phyloP scores from a whole-genome alignment of 2,113 vertebrate species.

The Condylura cristata region DNA sequence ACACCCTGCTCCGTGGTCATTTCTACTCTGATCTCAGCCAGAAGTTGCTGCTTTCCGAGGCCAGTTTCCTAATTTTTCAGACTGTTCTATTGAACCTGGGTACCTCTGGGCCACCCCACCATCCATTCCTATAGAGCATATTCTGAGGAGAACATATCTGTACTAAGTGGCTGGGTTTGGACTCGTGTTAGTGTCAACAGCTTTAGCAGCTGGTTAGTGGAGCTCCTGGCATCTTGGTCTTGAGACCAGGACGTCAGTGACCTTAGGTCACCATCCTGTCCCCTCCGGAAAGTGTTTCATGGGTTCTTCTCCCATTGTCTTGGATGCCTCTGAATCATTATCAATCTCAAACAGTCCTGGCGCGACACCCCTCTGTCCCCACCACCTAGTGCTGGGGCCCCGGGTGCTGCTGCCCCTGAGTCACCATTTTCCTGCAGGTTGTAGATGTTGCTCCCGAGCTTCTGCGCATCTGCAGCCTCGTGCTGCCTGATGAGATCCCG shows the following conservation, averaged over 20 bases:
- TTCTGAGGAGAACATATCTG: neutral
- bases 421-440: conserved; percentile 61
- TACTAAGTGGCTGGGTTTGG: neutral
- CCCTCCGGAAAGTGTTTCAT: neutral
- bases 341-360: neutral
- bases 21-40: neutral
- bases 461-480: conserved; percentile 70
- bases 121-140: neutral
- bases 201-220: neutral
- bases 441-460: conserved; percentile 76
- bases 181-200: neutral
- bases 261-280: neutral
- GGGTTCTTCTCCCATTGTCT: neutral
- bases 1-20: neutral
- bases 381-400: neutral
- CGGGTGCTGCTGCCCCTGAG: too few relatives aligned
- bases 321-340: neutral
- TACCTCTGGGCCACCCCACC: neutral
- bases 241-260: neutral
- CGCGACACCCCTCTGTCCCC: neutral
- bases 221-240: neutral
- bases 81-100: neutral
- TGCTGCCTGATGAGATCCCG: conserved; percentile 67
- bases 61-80: neutral
- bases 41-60: neutral